Evolutionary conservation across 2,113 vertebrate genomes (phyloP).

Genomic region (Scatophagus argus): DNA sequence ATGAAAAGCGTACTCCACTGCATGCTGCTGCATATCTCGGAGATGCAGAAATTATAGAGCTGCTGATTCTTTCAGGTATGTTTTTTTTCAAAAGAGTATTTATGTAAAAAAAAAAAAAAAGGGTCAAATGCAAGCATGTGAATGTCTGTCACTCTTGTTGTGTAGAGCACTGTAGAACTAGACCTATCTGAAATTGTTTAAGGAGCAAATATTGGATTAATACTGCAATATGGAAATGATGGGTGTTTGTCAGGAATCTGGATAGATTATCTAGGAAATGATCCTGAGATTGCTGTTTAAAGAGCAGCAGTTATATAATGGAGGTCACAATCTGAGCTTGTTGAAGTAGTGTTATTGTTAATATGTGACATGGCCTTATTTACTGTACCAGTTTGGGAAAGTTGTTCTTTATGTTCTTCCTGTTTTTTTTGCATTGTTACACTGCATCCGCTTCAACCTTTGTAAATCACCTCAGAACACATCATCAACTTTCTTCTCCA

Average conservation of each 20-base stretch:
- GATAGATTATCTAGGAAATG: background rate
- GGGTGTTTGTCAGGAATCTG: background rate
- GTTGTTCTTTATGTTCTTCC: background rate
- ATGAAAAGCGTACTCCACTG: slow-evolving; percentile 97
- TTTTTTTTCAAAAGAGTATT: slow-evolving; percentile 57
- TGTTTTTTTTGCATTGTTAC: background rate
- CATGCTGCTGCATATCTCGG: slow-evolving; percentile 98
- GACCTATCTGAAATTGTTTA: background rate
- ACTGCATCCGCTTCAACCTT: background rate
- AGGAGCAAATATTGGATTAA: background rate
- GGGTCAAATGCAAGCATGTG: background rate
- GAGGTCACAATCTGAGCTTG: background rate
- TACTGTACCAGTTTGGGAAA: background rate
- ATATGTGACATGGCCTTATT: background rate
- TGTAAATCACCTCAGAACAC: background rate
- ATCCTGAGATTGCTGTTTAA: background rate
- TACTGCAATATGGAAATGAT: background rate
- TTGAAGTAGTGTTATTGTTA: background rate
- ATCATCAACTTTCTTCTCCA: background rate
- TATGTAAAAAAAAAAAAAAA: background rate
- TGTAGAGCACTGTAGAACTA: background rate
- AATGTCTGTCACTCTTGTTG: background rate
- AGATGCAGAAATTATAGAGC: slow-evolving; percentile 98
- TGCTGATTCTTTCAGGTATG: slow-evolving; percentile 98
- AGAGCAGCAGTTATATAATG: background rate